These are phyloP conservation scores for Erythrolamprus reginae DNA, from an alignment of 2,113 vertebrate species.

Conservation along the genomic window DNA sequence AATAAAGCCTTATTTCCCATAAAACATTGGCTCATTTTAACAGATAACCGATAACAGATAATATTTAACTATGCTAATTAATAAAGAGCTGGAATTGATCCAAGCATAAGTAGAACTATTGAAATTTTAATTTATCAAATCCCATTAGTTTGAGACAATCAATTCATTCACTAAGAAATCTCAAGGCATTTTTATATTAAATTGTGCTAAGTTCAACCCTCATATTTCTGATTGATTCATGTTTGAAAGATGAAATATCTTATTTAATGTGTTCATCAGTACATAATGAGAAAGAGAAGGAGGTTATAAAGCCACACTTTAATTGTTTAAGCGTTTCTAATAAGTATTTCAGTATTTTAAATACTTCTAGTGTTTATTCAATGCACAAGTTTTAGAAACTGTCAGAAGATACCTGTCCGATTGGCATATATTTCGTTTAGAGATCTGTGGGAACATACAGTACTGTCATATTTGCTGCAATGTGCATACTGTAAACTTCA, in stretches of 20 bases:
- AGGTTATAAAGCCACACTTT: not conserved
- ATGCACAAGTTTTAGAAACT: not conserved
- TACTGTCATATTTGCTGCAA: not conserved
- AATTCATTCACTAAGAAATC: not conserved
- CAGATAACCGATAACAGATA: too few relatives aligned
- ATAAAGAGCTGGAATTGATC: not conserved
- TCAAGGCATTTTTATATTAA: not conserved
- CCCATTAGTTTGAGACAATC: not conserved
- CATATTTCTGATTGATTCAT: not conserved
- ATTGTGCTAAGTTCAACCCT: not conserved
- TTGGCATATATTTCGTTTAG: not conserved
- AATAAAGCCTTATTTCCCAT: not conserved
- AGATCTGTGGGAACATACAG: not conserved
- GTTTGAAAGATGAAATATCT: not conserved
- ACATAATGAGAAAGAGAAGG: too few relatives aligned
- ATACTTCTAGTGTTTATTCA: not conserved
- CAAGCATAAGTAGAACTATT: not conserved
- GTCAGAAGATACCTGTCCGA: not conserved
- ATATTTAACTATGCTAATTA: not conserved
- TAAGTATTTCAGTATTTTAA: not conserved
- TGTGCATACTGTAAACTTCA: not conserved
- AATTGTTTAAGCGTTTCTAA: not conserved
- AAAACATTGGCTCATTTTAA: not conserved
- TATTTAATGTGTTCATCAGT: not conserved
- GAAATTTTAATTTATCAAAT: not conserved